Evolutionary conservation across 30 jellyfish, hydroid and myxozoan species (phyloP), one percentile per base, ranked within the genome.

Genomic region (Turritopsis rubra): DNA sequence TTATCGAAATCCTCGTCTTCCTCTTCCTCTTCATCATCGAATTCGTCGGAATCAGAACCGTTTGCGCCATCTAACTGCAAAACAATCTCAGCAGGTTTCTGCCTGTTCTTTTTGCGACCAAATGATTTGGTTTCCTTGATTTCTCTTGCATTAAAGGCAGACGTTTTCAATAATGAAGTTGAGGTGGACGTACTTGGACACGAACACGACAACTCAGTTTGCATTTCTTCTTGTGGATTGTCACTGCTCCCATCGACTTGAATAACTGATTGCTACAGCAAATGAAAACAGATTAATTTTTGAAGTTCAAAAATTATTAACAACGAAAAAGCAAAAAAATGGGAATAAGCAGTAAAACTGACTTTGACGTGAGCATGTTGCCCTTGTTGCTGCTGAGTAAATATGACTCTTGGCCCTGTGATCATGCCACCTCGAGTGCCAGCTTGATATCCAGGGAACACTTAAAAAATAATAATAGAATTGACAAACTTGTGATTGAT

Each of bases 1-100:
- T 92, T 89, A 60, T 93, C 99, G 29, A 79, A 85, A 28, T 88
- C 94, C 71, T 89, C 96, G 75, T 85, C 96, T 65, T 88, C 95
- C 5, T 92, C 73, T 21, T 89, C 94, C 20, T 91, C 97, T 21
- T 70, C 85, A 66, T 89, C 97, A 16, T 85, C 95, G 29, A 81
- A 91, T 21, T 87, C 95, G 18, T 81, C 90, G 52, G 96, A 85
- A 31, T 96, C 87, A 26, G 94, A 84, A 72, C 89, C 99, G 74
- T 81, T 80, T 30, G 96, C 87, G 9, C 99, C 99, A 84, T 94
- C 99, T 54, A 94, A 89, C 83, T 94, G 99, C 17, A 89, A 25
- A 16, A 82, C 41, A 82, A 82, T 31, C 17, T 82, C 84, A 53
- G 21, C 20, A 21, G 25, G 87, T 21, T 80, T 28, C 68, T 41